Percentiles rank a stretch among this genome's conserved stretches.
phyloP scores from a whole-genome alignment of 2,797 vertebrate genomes.

The Coluber constrictor region DNA sequence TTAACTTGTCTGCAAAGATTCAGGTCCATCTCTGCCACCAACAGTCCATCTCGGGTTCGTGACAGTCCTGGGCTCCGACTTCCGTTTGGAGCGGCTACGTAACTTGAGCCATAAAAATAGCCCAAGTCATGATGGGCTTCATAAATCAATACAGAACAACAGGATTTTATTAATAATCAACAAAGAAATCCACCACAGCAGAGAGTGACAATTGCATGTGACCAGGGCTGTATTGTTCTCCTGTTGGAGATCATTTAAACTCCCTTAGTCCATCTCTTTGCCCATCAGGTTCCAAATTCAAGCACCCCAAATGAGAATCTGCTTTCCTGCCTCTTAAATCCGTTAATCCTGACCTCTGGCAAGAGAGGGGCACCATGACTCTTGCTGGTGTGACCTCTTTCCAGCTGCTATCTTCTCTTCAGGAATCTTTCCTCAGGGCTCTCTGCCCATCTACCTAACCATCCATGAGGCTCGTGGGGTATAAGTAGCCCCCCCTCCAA shows the following conservation, averaged over 20 bases:
- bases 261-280: background rate
- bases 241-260: background rate
- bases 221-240: background rate
- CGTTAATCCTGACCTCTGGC: background rate
- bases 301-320: background rate
- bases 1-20: conserved; percentile 91
- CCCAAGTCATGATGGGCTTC: conserved; percentile 90
- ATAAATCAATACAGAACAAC: background rate
- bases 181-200: background rate
- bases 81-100: conserved; percentile 86
- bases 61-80: conserved; percentile 90
- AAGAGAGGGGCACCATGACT: background rate
- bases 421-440: background rate
- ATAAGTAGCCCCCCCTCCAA: background rate
- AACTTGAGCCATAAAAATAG: conserved; percentile 97
- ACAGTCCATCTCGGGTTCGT: conserved; percentile 83
- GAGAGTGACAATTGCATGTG: background rate
- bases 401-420: background rate
- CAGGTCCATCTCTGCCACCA: conserved; percentile 88
- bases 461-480: background rate
- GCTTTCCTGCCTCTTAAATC: background rate
- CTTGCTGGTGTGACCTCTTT: background rate
- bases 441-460: background rate
- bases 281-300: background rate
- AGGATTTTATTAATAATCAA: background rate